A percentile compares a stretch with the other conserved stretches of the same genome.
Conservation (phyloP, 2,113 vertebrate genomes). For the Dicentrarchus labrax region DNA sequence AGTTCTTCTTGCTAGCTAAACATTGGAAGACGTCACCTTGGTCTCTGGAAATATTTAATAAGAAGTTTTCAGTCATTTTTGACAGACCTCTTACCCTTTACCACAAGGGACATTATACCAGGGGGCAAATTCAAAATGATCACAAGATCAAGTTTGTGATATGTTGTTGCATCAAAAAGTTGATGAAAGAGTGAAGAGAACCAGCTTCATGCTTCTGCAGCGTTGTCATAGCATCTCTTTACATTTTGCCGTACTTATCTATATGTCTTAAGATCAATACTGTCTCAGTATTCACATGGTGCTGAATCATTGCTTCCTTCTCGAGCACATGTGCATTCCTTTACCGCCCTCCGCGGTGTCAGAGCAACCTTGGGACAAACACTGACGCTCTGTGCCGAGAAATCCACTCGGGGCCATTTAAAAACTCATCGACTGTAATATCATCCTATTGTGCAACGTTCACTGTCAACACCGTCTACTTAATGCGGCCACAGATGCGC, state of each 20-base stretch:
- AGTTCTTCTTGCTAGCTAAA: no score
- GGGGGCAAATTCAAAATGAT: neutral
- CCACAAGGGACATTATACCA: neutral
- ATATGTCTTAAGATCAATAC: neutral
- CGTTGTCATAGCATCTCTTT: neutral
- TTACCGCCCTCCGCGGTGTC: neutral
- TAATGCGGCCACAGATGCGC: conserved; percentile 62
- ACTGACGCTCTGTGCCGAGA: conserved; percentile 27
- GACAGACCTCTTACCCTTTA: no score
- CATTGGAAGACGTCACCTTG: no score
- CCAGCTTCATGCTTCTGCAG: neutral
- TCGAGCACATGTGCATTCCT: no score
- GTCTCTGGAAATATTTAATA: no score
- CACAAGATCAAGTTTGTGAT: neutral
- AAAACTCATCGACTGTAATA: conserved; percentile 73
- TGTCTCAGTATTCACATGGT: no score
- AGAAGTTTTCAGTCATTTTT: no score
- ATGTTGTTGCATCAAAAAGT: neutral
- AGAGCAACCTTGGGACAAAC: conserved; percentile 42
- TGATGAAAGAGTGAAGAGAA: neutral
- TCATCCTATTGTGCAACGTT: conserved; percentile 65
- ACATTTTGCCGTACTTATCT: neutral
- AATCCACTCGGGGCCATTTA: conserved; percentile 75
- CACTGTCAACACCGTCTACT: conserved; percentile 73
- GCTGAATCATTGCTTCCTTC: no score